Conservation (phyloP, 1,140 invertebrate genomes). For the Drosophila setifemur region DNA sequence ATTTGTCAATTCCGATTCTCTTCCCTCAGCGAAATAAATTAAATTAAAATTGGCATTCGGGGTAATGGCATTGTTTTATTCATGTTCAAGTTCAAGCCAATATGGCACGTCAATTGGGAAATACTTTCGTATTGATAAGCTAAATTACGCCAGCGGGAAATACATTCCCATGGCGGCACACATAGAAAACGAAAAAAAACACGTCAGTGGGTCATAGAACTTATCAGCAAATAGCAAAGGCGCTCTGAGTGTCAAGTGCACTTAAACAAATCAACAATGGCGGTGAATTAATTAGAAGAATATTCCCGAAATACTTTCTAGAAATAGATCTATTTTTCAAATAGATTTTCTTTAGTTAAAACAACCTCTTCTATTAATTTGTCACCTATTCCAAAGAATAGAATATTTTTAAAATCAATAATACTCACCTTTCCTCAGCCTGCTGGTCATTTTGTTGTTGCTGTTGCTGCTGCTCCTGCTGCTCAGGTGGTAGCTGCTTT, state of each 20-base stretch:
- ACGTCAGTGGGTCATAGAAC: slow-evolving; percentile 11
- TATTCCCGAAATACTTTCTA: neutral
- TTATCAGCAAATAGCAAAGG: slow-evolving; percentile 1
- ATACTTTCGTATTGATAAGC: slow-evolving; percentile 30
- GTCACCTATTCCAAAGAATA: no score
- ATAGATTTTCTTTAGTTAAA: no score
- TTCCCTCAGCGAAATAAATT: neutral
- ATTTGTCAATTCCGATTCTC: neutral
- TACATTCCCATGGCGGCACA: neutral
- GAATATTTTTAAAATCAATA: slow-evolving; percentile 22
- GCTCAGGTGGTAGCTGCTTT: slow-evolving; percentile 9
- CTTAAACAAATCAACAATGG: neutral
- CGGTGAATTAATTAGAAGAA: neutral
- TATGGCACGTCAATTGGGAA: slow-evolving; percentile 33
- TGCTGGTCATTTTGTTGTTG: slow-evolving; percentile 6
- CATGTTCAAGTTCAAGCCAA: slow-evolving; percentile 34
- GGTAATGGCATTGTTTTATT: neutral
- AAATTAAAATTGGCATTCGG: neutral
- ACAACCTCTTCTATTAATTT: no score
- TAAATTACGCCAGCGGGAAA: slow-evolving; percentile 30
- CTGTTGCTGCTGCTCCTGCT: slow-evolving; percentile 11
- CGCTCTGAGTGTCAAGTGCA: slow-evolving; percentile 20
- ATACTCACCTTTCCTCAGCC: slow-evolving; percentile 40
- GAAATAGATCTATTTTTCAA: no score
- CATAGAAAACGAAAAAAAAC: neutral